Conservation (phyloP, 2,888 invertebrate species). For the Plebejus melissa region DNA sequence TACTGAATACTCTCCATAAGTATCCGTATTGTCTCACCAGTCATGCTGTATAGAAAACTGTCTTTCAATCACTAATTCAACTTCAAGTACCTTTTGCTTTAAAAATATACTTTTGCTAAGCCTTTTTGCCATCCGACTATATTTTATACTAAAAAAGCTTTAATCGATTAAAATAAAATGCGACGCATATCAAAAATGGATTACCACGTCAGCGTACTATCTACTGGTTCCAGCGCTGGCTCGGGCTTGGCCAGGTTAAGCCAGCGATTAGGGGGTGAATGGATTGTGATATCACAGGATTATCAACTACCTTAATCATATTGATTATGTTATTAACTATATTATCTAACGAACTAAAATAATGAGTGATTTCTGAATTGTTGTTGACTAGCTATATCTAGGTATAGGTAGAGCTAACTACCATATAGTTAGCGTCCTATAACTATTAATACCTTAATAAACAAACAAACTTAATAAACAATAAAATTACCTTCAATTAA, state of each 20-base stretch:
- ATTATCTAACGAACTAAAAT: no score
- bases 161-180: neutral
- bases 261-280: neutral
- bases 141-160: neutral
- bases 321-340: neutral
- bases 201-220: neutral
- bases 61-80: neutral
- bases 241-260: conserved; percentile 4
- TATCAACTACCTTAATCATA: neutral
- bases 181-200: neutral
- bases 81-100: neutral
- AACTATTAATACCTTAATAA: no score
- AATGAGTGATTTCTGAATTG: no score
- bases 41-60: neutral
- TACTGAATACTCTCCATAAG: no score
- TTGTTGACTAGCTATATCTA: no score
- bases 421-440: no score
- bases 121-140: neutral
- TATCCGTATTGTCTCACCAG: no score
- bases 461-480: no score
- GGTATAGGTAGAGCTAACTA: no score
- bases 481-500: no score
- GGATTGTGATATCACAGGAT: neutral
- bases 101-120: neutral
- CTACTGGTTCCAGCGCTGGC: neutral